Evolutionary conservation across 2,888 invertebrate genomes (phyloP), one percentile per base, ranked within the genome.

Genomic region (Barypeithes pellucidus): DNA sequence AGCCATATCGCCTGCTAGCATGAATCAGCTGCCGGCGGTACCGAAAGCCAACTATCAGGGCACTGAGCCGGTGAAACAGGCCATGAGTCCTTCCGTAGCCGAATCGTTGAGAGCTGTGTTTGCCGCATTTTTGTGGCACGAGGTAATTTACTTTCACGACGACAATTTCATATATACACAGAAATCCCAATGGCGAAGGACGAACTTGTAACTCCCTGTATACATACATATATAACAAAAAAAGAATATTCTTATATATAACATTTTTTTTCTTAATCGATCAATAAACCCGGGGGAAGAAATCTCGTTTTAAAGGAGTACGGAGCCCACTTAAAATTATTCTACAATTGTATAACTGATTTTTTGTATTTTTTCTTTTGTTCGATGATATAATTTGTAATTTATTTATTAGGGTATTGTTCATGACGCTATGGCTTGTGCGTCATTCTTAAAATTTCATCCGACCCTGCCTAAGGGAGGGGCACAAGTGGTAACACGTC

Each of bases 391-490:
- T n/a, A n/a, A n/a, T n/a, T n/a, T n/a, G n/a, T n/a, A 29, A 22
- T 54, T 54, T 20, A 2, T 4, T 43, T 57, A 47, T 24, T 18
- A 74, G 90, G 92, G 97, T 12, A 93, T 98, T 57, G 97, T 98
- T 0, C 97, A 98, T 84, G 98, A 99, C 85, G 97, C 98, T 5
- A 98, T 99, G 93, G 97, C 98, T 0, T 98, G 97, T 83, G 97
- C 98, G 0, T 96, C 98, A 0, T 99, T 96, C 84, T 89, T 99
- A 8, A 97, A 97, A 86, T 98, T 98, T 84, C 95, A 96, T 85
- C 96, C 96, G 0, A 91, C 91, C 33, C 85, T 96, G 73, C 94
- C 95, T 16, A 96, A 96, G 83, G 92, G 93, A 82, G 94, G 89
- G 77, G 94, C 88, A 79, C 87, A 91, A 0, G 94, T 95, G 0